Conservation (phyloP, 1,140 invertebrate genomes). For the Solenopsis fugax region DNA sequence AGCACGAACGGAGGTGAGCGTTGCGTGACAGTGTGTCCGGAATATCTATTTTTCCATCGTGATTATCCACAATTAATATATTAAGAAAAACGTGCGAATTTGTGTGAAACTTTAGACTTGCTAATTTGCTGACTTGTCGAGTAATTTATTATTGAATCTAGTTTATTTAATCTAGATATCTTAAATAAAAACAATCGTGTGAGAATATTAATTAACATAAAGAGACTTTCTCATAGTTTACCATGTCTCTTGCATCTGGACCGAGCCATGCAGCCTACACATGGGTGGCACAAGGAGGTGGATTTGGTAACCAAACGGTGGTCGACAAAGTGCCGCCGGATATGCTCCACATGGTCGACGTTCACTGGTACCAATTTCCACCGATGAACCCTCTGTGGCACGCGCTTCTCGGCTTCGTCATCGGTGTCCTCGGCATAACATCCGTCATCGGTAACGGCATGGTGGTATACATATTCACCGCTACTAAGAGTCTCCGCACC, state of each 20-base stretch:
- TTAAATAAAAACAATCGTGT: background rate
- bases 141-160: background rate
- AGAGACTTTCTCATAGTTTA: conserved; percentile 63
- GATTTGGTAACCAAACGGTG: conserved; percentile 89
- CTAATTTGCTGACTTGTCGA: background rate
- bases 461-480: conserved; percentile 94
- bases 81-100: background rate
- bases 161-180: too few relatives aligned
- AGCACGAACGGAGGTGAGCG: conserved; percentile 70
- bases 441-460: conserved; percentile 93
- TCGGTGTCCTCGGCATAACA: conserved; percentile 90
- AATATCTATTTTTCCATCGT: background rate
- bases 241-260: conserved; percentile 83
- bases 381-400: conserved; percentile 94
- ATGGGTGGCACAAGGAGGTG: conserved; percentile 74
- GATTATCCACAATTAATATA: background rate
- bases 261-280: conserved; percentile 83
- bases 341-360: conserved; percentile 91
- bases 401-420: conserved; percentile 91
- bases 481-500: conserved; percentile 92
- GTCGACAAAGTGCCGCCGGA: conserved; percentile 91
- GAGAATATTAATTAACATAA: background rate
- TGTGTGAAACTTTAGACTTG: background rate
- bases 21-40: background rate
- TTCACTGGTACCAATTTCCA: conserved; percentile 92